Evolutionary conservation across 2,797 vertebrate species (phyloP).

Genomic region (Argentina silus): DNA sequence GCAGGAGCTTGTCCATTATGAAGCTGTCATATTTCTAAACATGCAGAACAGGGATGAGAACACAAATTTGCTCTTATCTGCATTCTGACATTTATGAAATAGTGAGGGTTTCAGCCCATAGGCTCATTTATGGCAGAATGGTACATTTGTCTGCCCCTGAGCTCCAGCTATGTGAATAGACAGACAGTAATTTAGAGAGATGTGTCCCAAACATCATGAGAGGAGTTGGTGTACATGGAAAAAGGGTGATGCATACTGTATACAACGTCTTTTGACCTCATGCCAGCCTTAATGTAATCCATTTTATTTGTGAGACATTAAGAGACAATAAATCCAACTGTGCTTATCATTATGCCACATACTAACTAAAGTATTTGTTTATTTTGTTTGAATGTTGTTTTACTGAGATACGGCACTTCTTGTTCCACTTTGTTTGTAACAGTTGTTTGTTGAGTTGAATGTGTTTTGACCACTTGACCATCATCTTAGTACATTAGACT

Average conservation of each 20-base stretch:
- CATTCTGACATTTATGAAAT: constrained; percentile 7
- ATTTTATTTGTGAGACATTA: not conserved
- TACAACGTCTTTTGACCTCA: not conserved
- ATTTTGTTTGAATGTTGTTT: not conserved
- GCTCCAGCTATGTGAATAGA: not conserved
- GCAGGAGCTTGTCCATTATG: not conserved
- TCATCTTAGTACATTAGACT: too few relatives aligned
- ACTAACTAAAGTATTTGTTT: not conserved
- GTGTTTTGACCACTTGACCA: too few relatives aligned
- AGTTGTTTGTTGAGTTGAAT: too few relatives aligned
- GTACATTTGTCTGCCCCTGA: not conserved
- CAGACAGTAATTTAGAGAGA: not conserved
- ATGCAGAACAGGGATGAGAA: not conserved
- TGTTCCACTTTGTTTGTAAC: not conserved
- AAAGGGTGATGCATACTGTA: not conserved
- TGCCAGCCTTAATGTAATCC: not conserved
- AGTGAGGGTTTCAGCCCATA: not conserved
- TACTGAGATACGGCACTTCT: not conserved
- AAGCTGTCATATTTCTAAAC: not conserved
- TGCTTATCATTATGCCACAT: not conserved
- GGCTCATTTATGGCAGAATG: not conserved
- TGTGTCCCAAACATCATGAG: not conserved
- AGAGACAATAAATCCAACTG: not conserved
- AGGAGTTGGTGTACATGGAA: not conserved
- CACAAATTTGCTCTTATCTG: constrained; percentile 6